These are phyloP conservation scores for Oryzias curvinotus DNA, from an alignment of 2,113 vertebrate genomes.

Conservation along the genomic window DNA sequence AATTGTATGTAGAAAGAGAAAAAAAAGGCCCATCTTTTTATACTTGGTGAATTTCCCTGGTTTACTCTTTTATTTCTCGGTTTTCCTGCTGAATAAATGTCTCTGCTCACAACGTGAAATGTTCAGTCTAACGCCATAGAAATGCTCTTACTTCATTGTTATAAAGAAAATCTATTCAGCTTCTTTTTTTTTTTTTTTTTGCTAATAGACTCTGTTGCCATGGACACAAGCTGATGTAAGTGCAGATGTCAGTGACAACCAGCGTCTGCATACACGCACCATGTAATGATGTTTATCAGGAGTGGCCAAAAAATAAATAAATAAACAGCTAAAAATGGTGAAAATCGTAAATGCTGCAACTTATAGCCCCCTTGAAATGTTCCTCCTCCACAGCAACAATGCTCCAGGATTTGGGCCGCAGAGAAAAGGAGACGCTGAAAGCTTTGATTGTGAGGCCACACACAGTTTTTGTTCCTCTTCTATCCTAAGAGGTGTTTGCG, in stretches of 20 bases:
- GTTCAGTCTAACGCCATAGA: not conserved
- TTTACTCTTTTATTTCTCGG: not conserved
- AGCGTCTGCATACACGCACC: too few relatives aligned
- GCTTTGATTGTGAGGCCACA: conserved; percentile 4
- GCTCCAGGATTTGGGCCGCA: not conserved
- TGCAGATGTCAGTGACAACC: too few relatives aligned
- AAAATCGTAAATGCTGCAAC: too few relatives aligned
- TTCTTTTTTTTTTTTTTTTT: not conserved
- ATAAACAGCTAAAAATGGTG: too few relatives aligned
- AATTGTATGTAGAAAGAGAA: conserved; percentile 45
- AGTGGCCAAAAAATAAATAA: too few relatives aligned
- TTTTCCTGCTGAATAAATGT: not conserved
- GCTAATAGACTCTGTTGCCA: too few relatives aligned
- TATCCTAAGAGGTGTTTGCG: conserved; percentile 25
- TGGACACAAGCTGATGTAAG: too few relatives aligned
- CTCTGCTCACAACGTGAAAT: not conserved
- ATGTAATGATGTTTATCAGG: too few relatives aligned
- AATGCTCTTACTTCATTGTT: not conserved
- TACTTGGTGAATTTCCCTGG: conserved; percentile 14
- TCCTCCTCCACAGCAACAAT: too few relatives aligned
- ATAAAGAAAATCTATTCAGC: not conserved
- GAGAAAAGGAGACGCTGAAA: not conserved
- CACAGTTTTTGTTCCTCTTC: conserved; percentile 9
- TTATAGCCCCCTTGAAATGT: too few relatives aligned
- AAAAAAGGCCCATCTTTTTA: conserved; percentile 25